phyloP scores from a whole-genome alignment of 2,888 invertebrate species.

The Latrodectus elegans region DNA sequence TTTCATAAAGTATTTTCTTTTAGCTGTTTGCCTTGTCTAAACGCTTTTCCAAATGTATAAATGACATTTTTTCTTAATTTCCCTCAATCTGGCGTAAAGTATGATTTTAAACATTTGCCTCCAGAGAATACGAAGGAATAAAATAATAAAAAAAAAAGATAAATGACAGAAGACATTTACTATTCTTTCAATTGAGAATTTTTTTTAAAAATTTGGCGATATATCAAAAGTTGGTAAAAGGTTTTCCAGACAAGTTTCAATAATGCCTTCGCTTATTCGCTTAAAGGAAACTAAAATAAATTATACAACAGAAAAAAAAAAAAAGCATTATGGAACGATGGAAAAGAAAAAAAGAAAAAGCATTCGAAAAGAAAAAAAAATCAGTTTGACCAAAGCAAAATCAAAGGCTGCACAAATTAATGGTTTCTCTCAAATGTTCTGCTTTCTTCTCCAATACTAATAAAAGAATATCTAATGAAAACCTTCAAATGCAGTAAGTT shows the following conservation, averaged over 20 bases:
- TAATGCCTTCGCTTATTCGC: conserved; percentile 29
- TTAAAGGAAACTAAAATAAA: conserved; percentile 7
- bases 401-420: conserved; percentile 50
- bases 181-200: conserved; percentile 36
- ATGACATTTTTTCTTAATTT: not conserved
- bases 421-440: conserved; percentile 35
- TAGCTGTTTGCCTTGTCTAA: too few relatives aligned
- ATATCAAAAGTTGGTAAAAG: conserved; percentile 52
- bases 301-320: conserved; percentile 2
- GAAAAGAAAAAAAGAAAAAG: conserved; percentile 8
- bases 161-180: conserved; percentile 59
- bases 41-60: too few relatives aligned
- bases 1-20: too few relatives aligned
- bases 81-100: conserved; percentile 92
- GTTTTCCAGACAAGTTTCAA: conserved; percentile 47
- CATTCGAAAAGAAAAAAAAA: conserved; percentile 3
- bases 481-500: too few relatives aligned
- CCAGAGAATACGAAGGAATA: conserved; percentile 24
- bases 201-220: conserved; percentile 38
- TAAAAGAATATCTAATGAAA: not conserved
- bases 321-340: too few relatives aligned
- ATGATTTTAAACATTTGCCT: conserved; percentile 80
- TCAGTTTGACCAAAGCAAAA: conserved; percentile 29
- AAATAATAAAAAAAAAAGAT: conserved; percentile 5
- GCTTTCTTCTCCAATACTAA: not conserved